Base-by-base conservation (phyloP, 2,113 vertebrate species). In the Pedionomus torquatus region DNA sequence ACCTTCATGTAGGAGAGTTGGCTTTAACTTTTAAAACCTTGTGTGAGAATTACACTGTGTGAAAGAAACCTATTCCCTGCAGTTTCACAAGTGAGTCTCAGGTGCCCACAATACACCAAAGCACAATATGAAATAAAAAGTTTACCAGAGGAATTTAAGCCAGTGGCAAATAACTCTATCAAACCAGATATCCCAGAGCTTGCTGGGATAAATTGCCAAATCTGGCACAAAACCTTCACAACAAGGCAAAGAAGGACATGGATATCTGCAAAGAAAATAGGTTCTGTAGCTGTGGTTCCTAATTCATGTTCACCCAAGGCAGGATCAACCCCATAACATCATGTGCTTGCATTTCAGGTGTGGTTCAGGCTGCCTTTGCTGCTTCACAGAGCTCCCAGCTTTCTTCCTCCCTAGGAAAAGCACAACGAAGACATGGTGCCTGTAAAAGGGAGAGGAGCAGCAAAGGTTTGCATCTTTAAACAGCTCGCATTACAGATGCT, bases 21-120 rank as follows among this genome's bases (percentile, higher is more conserved):
- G 68, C 79, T 92, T 94, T 96, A 94, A 79, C 94, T 96, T 97
- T 97, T 96, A 97, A 98, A 98, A 90, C 61, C 85, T 90, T 30
- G 3, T 81, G 77, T 96, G 96, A 97, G 96, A 98, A 94, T 97
- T 97, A 93, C 92, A 55, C 85, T 64, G 83, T 61, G 95, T 90
- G 93, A 91, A 95, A 97, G 97, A 96, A 97, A 97, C 80, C 20
- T 2, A 2, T 87, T 12, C 44, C 98, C 96, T 95, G 94, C 43
- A 72, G 95, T 97, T 98, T 98, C 98, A 98, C 93, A 96, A 97
- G 94, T 35, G 72, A 88, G 74, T 71, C 94, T 92, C 80, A 25
- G 84, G 94, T 96, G 90, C n/a, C 70, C 68, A 58, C 76, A 93
- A 88, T 84, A 66, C 93, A 97, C 94, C 86, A 84, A 95, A 93